phyloP scores from a whole-genome alignment of 2,113 vertebrate genomes.

The Lethenteron reissneri region DNA sequence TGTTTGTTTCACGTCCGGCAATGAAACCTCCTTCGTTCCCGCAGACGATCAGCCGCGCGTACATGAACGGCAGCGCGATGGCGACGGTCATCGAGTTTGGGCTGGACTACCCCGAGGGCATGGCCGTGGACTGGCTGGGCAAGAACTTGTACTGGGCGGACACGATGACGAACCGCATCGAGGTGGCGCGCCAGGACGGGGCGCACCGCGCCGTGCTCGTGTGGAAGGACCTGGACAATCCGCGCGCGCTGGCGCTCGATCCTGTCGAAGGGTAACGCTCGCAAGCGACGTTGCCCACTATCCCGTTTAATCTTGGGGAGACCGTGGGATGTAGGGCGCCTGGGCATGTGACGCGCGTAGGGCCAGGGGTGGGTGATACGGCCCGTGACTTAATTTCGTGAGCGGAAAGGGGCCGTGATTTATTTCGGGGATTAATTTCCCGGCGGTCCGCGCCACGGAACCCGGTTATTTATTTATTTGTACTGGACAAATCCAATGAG shows the following conservation, averaged over 20 bases:
- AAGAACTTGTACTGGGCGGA: slow-evolving; percentile 97
- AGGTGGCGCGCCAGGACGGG: slow-evolving; percentile 76
- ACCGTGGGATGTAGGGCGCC: too few species aligned
- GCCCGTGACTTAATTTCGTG: slow-evolving; percentile 43
- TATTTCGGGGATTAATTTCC: too few species aligned
- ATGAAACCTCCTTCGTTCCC: too few species aligned
- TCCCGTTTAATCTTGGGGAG: too few species aligned
- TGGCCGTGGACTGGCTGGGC: slow-evolving; percentile 91
- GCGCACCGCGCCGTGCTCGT: slow-evolving; percentile 79
- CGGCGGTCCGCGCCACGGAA: too few species aligned
- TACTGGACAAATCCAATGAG: too few species aligned
- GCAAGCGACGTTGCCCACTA: too few species aligned
- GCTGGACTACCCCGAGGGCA: slow-evolving; percentile 85
- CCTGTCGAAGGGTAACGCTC: slow-evolving; percentile 57
- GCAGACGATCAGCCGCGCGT: slow-evolving; percentile 86
- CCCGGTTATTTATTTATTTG: too few species aligned
- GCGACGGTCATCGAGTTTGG: slow-evolving; percentile 86
- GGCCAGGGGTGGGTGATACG: slow-evolving; percentile 72
- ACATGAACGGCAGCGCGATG: slow-evolving; percentile 83
- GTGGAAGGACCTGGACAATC: slow-evolving; percentile 89
- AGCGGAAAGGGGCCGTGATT: too few species aligned
- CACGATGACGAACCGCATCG: slow-evolving; percentile 78
- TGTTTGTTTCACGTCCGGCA: slow-evolving; percentile 9
- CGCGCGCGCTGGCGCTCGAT: slow-evolving; percentile 60
- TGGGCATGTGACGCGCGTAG: slow-evolving; percentile 52